Evolutionary conservation across 2,113 vertebrate species (phyloP).

Genomic region (Anolis sagrei): DNA sequence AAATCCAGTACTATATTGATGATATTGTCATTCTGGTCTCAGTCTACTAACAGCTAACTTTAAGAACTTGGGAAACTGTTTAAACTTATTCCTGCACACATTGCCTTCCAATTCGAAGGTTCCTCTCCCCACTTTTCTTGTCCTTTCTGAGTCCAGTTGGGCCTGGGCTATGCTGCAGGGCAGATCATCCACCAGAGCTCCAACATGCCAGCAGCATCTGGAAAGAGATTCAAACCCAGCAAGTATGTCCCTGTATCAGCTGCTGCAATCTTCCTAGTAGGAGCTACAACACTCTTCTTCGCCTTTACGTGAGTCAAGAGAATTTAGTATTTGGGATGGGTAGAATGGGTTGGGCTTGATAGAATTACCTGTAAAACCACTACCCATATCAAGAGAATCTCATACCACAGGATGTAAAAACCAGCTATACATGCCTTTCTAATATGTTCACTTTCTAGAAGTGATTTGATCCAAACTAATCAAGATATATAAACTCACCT

Average conservation of each 20-base stretch:
- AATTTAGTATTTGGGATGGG: not conserved
- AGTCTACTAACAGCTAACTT: conserved; percentile 3
- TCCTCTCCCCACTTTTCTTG: conserved; percentile 66
- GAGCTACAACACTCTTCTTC: conserved; percentile 95
- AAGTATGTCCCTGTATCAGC: conserved; percentile 96
- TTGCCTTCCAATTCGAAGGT: conserved; percentile 31
- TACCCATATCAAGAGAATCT: rapidly evolving
- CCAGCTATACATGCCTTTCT: not conserved
- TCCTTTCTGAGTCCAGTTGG: conserved; percentile 69
- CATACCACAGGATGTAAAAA: rapidly evolving
- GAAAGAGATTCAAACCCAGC: conserved; percentile 93
- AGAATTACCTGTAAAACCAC: not conserved
- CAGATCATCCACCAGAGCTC: conserved; percentile 77
- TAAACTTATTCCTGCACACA: conserved; percentile 50
- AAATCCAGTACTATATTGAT: rapidly evolving
- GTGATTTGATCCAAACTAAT: not conserved
- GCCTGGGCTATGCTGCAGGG: conserved; percentile 86
- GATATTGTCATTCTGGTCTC: not conserved
- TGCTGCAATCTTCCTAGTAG: conserved; percentile 93
- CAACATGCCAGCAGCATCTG: conserved; percentile 85
- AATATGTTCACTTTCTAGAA: not conserved
- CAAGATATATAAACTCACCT: not conserved
- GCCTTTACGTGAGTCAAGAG: conserved; percentile 93
- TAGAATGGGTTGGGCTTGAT: rapidly evolving
- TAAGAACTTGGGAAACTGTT: conserved; percentile 6